Percentiles rank a stretch among this genome's conserved stretches.
Evolutionary conservation across 2,888 invertebrate species (phyloP).

Genomic region (Zaprionus lineosus): DNA sequence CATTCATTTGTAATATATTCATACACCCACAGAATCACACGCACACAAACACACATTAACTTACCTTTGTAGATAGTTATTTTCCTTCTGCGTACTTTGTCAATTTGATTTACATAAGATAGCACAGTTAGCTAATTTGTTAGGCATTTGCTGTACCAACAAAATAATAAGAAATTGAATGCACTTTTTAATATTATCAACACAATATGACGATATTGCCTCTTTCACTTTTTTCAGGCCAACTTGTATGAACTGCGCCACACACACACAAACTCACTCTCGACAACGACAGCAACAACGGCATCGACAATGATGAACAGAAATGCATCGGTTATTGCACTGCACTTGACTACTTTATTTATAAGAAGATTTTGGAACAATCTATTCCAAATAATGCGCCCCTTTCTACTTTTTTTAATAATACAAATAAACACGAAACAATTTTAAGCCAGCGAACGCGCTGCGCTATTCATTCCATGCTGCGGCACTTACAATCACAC

Average conservation of each 20-base stretch:
- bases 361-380: slow-evolving; percentile 10
- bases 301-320: slow-evolving; percentile 27
- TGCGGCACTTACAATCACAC: slow-evolving; percentile 68
- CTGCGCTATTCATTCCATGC: slow-evolving; percentile 70
- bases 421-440: slow-evolving; percentile 54
- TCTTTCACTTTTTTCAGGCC: slow-evolving; percentile 64
- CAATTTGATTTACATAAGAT: slow-evolving; percentile 62
- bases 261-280: slow-evolving; percentile 45
- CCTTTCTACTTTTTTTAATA: slow-evolving; percentile 37
- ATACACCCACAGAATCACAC: slow-evolving; percentile 12
- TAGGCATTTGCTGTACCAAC: slow-evolving; percentile 13
- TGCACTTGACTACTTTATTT: slow-evolving; percentile 45
- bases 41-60: slow-evolving; percentile 30
- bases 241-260: slow-evolving; percentile 64
- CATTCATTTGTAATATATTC: slow-evolving; percentile 18
- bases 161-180: slow-evolving; percentile 34
- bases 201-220: slow-evolving; percentile 73
- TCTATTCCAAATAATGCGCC: slow-evolving; percentile 18
- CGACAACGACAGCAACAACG: slow-evolving; percentile 18
- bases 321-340: slow-evolving; percentile 63
- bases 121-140: slow-evolving; percentile 10
- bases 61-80: slow-evolving; percentile 57
- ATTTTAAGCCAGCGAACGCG: slow-evolving; percentile 58
- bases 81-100: slow-evolving; percentile 43
- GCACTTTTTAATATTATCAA: slow-evolving; percentile 62